Evolutionary conservation across 2,113 vertebrate species (phyloP).

Genomic region (human): DNA sequence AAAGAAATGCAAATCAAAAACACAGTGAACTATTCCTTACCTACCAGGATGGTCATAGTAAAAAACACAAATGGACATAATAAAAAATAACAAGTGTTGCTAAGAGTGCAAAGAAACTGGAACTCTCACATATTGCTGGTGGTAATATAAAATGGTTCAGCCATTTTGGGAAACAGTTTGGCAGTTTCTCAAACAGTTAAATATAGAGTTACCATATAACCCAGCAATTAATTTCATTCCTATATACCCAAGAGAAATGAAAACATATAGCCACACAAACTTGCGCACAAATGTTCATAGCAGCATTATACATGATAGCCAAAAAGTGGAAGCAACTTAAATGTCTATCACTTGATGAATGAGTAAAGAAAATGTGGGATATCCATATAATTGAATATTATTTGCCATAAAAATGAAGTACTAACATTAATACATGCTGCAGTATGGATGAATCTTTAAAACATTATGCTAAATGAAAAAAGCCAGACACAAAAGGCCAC

Average conservation of each 20-base stretch:
- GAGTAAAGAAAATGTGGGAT: neutral
- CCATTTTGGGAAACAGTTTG: neutral
- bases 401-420: slow-evolving; percentile 21
- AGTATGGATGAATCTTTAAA: neutral
- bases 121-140: neutral
- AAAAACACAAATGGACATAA: neutral
- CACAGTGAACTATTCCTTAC: neutral
- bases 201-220: neutral
- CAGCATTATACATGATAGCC: neutral
- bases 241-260: neutral
- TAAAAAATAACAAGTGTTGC: neutral
- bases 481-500: neutral
- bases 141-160: neutral
- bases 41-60: neutral
- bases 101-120: neutral
- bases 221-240: neutral
- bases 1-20: neutral
- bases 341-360: neutral
- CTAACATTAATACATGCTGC: neutral
- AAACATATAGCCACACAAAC: neutral
- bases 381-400: neutral
- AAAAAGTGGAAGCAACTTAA: slow-evolving; percentile 1
- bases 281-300: neutral
- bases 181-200: neutral
- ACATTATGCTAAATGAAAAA: neutral